These are phyloP conservation scores for Conus betulinus DNA, from an alignment of 1,140 invertebrate genomes.

Conservation along the genomic window DNA sequence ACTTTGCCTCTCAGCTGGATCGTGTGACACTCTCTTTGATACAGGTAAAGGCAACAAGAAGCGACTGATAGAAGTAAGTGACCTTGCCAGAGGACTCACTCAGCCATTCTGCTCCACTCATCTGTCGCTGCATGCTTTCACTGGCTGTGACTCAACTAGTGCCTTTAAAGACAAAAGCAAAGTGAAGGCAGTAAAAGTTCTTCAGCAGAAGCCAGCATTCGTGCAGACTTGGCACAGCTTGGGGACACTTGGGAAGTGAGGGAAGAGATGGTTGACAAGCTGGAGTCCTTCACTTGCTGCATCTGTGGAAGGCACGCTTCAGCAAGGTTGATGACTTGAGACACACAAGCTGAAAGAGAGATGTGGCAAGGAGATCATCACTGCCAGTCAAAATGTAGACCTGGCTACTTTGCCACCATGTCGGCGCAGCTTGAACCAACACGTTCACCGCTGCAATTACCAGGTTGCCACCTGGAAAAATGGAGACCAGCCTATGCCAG, in stretches of 20 bases:
- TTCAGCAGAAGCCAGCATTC: not conserved
- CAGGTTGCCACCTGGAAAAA: not conserved
- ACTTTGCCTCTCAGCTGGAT: conserved; percentile 29
- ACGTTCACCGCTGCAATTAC: not conserved
- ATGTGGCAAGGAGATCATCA: not conserved
- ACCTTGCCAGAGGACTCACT: too few species aligned
- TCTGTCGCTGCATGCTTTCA: too few species aligned
- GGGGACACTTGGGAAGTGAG: too few species aligned
- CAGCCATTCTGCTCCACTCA: not conserved
- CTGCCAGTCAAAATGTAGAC: not conserved
- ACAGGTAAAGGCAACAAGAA: too few species aligned
- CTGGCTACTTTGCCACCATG: not conserved
- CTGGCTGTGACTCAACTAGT: too few species aligned
- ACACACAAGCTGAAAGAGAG: conserved; percentile 30
- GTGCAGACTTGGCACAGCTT: too few species aligned
- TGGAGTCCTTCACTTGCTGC: too few species aligned
- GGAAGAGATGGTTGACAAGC: too few species aligned
- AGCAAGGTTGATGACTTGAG: conserved; percentile 10
- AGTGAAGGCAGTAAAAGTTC: conserved; percentile 29
- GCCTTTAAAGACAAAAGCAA: not conserved
- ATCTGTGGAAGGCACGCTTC: too few species aligned
- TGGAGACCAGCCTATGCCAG: not conserved
- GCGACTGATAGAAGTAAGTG: too few species aligned
- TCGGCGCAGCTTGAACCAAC: not conserved
- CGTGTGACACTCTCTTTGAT: conserved; percentile 24